Evolutionary conservation across 1,140 invertebrate genomes (phyloP), one percentile per base, ranked within the genome.

Genomic region (Asobara japonica): DNA sequence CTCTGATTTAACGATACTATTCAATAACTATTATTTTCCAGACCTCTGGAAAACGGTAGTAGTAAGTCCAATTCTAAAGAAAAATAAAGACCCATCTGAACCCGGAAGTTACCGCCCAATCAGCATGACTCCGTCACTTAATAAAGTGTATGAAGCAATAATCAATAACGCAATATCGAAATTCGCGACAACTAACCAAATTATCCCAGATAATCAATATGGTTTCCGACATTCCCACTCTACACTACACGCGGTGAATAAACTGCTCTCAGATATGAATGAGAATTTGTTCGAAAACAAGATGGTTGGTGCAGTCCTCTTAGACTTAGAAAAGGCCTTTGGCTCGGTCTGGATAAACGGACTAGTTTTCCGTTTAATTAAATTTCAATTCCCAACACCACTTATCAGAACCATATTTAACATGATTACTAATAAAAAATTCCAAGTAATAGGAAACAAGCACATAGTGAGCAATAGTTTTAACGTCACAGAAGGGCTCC

Each of bases 1-100:
- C 3, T 18, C n/a, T 27, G 66, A 8, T 0, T 20, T 45, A 0
- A 65, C 67, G 18, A 65, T 69, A 16, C 0, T 74, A 18, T 74
- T 74, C 0, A 74, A 74, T 22, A 36, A 65, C 22, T 22, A 51
- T 30, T 74, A 69, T 22, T 72, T 66, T 67, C 71, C 71, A 11
- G 16, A 1, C 13, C 4, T 10, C 10, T 72, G 71, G 71, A 72
- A 67, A 66, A 38, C 11, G 13, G 51, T 31, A 20, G 31, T 16
- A 25, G 60, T 71, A n/a, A 16, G 41, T 2, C 69, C 56, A 2
- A 71, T 71, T 13, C 5, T n/a, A 25, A 66, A 69, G 45, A 73
- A 73, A 31, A 25, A 45, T 1, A 29, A 69, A 64, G 5, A 36
- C 11, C 22, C 62, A 5, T 5, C 29, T 8, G 13, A 66, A 18